These are phyloP conservation scores for Rhingia rostrata DNA, from an alignment of 2,888 invertebrate genomes.

Conservation along the genomic window DNA sequence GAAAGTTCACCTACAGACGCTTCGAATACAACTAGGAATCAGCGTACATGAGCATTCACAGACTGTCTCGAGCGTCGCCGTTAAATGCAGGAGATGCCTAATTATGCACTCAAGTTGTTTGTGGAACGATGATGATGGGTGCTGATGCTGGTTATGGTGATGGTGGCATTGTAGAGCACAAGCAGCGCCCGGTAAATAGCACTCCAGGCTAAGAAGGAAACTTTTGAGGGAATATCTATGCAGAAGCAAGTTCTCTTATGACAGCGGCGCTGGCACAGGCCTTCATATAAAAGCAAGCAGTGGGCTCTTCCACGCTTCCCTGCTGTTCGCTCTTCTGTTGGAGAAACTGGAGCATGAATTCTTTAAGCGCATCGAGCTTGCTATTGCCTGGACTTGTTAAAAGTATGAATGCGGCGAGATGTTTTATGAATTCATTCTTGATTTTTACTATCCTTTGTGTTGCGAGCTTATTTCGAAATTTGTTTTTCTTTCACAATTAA, in stretches of 20 bases:
- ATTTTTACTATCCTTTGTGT: not conserved
- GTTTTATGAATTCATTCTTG: constrained; percentile 20
- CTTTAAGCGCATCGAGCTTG: constrained; percentile 33
- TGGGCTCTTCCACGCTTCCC: not conserved
- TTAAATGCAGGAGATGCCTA: constrained; percentile 45
- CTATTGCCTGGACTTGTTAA: not conserved
- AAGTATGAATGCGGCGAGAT: constrained; percentile 31
- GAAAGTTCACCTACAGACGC: constrained; percentile 23
- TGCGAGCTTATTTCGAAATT: constrained; percentile 12
- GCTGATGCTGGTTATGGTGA: not conserved
- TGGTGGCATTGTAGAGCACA: not conserved
- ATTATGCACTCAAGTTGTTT: constrained; percentile 51
- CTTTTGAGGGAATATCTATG: constrained; percentile 47
- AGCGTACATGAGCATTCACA: constrained; percentile 4
- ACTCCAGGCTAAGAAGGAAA: constrained; percentile 64
- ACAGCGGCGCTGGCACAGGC: constrained; percentile 5
- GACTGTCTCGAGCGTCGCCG: constrained; percentile 59
- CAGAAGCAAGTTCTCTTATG: constrained; percentile 33
- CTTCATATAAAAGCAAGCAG: constrained; percentile 16
- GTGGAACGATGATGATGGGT: not conserved
- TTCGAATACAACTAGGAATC: constrained; percentile 22
- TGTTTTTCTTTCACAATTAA: constrained; percentile 28
- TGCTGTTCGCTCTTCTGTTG: not conserved
- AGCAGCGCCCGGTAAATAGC: constrained; percentile 38
- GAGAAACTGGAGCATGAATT: constrained; percentile 59